Conservation (phyloP, 2,888 invertebrate species). For the Allygus modestus region DNA sequence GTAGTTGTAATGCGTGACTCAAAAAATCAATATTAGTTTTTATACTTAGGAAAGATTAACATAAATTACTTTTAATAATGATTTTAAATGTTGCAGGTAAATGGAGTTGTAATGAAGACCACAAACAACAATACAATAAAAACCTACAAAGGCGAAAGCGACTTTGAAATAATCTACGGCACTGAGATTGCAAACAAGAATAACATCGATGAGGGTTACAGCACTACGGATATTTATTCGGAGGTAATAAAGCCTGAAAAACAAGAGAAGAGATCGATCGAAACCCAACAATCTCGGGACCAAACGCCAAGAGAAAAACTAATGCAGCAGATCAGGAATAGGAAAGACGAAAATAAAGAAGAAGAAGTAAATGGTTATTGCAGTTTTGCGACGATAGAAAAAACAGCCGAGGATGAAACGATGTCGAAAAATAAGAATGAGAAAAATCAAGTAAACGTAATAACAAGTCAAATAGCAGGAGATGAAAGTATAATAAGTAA, state of each 20-base stretch:
- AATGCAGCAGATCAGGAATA: conserved; percentile 37
- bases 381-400: conserved; percentile 27
- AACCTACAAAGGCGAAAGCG: background rate
- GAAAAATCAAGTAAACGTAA: background rate
- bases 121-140: background rate
- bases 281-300: background rate
- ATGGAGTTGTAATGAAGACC: background rate
- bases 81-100: background rate
- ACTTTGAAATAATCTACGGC: conserved; percentile 40
- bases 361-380: background rate
- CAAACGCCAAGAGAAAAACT: conserved; percentile 39
- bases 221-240: conserved; percentile 39
- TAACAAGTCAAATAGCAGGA: background rate
- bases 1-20: no score
- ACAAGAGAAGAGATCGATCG: background rate
- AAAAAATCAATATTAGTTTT: no score
- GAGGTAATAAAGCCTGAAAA: conserved; percentile 47
- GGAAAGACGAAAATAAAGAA: conserved; percentile 7
- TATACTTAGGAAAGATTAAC: no score
- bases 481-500: background rate
- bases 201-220: conserved; percentile 59
- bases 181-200: conserved; percentile 61
- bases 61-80: no score
- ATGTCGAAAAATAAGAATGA: conserved; percentile 8
- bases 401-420: background rate